phyloP scores from a whole-genome alignment of 1,140 invertebrate species.

The Trichoplusia ni region DNA sequence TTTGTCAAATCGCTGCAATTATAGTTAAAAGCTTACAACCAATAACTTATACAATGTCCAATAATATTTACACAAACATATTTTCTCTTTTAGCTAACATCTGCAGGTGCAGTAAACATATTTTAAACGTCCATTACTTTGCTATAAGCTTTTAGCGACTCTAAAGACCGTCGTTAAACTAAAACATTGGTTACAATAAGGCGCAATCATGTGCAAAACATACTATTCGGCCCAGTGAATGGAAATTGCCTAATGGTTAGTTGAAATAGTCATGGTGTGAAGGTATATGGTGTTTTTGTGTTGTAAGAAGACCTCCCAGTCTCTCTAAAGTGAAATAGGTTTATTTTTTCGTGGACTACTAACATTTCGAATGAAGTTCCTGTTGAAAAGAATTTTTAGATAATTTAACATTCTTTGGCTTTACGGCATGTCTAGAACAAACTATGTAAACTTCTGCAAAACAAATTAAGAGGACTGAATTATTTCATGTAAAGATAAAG shows the following conservation, averaged over 20 bases:
- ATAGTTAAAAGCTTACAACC: not conserved
- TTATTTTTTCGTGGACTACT: too few relatives aligned
- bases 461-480: too few relatives aligned
- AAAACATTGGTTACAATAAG: not conserved
- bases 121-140: conserved; percentile 8
- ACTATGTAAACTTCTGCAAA: too few relatives aligned
- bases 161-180: conserved; percentile 8
- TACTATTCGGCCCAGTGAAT: not conserved
- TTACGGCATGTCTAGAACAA: too few relatives aligned
- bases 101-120: conserved; percentile 7
- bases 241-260: too few relatives aligned
- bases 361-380: too few relatives aligned
- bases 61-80: not conserved
- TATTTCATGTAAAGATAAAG: too few relatives aligned
- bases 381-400: too few relatives aligned
- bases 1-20: not conserved
- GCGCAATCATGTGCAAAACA: not conserved
- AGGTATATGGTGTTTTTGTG: not conserved
- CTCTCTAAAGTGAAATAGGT: too few relatives aligned
- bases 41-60: not conserved
- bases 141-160: conserved; percentile 9
- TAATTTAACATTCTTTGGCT: too few relatives aligned
- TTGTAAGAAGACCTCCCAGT: too few relatives aligned
- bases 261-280: not conserved
- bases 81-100: conserved; percentile 1